Conservation (phyloP, 2,888 invertebrate species). For the Morpho achilles region DNA sequence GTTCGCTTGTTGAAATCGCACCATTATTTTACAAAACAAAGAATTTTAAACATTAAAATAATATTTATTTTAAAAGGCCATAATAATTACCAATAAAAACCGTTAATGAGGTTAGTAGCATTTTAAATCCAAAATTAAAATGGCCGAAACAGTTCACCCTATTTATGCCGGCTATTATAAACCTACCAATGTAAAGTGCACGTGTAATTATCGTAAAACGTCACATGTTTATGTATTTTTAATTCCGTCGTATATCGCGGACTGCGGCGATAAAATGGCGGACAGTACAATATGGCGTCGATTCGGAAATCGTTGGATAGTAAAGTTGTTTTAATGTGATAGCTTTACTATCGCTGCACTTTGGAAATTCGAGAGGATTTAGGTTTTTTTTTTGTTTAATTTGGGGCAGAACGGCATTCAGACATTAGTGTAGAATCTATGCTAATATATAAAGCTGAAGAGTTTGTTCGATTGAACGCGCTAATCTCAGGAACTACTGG, state of each 20-base stretch:
- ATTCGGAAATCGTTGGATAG: conserved; percentile 60
- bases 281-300: conserved; percentile 44
- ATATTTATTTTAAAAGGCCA: conserved; percentile 6
- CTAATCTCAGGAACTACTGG: no score
- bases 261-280: conserved; percentile 53
- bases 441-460: no score
- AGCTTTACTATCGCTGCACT: conserved; percentile 34
- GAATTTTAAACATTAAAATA: not conserved
- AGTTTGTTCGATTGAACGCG: no score
- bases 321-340: conserved; percentile 64
- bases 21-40: not conserved
- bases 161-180: conserved; percentile 56
- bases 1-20: no score
- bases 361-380: conserved; percentile 22
- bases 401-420: not conserved
- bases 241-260: conserved; percentile 66
- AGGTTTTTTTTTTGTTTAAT: conserved; percentile 13
- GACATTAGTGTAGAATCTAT: no score
- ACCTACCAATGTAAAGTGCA: conserved; percentile 60
- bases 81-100: conserved; percentile 22
- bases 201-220: conserved; percentile 73
- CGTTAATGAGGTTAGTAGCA: conserved; percentile 28
- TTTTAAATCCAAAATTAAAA: conserved; percentile 31
- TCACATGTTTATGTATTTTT: conserved; percentile 76
- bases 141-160: conserved; percentile 27